A percentile compares a stretch with the other conserved stretches of the same genome.
Conservation (phyloP, 2,888 invertebrate genomes). For the Urechis unicinctus region DNA sequence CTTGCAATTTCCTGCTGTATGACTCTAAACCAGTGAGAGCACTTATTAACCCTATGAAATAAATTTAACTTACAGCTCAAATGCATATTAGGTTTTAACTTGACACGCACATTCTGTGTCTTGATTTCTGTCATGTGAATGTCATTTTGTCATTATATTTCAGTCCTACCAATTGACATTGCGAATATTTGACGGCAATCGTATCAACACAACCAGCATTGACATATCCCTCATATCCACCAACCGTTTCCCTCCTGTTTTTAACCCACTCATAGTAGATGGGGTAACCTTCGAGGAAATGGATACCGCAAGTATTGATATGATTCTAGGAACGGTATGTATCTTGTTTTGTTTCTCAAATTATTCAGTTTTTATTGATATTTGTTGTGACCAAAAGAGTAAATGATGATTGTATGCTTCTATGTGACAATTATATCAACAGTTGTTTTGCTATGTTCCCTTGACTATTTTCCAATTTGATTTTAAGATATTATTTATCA, state of each 20-base stretch:
- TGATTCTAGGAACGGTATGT: not conserved
- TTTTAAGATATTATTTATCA: not conserved
- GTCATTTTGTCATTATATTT: no score
- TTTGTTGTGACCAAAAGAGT: no score
- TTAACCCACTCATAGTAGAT: not conserved
- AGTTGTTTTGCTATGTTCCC: slow-evolving; percentile 4
- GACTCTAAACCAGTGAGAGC: no score
- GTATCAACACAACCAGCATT: slow-evolving; percentile 19
- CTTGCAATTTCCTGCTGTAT: no score
- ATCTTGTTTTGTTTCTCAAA: not conserved
- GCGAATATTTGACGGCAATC: slow-evolving; percentile 20
- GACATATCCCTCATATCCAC: slow-evolving; percentile 12
- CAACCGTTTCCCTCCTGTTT: slow-evolving; percentile 13
- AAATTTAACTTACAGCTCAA: no score
- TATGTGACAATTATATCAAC: slow-evolving; percentile 1
- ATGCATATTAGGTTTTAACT: no score
- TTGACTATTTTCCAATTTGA: no score
- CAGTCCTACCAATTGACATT: slow-evolving; percentile 16
- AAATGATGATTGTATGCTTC: no score
- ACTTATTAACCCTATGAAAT: no score
- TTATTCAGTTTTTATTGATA: no score
- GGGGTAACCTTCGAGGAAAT: not conserved
- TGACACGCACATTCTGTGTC: no score
- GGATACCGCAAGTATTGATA: not conserved
- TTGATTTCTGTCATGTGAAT: no score